Base-by-base conservation (phyloP, 2,797 vertebrate species). In the Sorex maritimensis region DNA sequence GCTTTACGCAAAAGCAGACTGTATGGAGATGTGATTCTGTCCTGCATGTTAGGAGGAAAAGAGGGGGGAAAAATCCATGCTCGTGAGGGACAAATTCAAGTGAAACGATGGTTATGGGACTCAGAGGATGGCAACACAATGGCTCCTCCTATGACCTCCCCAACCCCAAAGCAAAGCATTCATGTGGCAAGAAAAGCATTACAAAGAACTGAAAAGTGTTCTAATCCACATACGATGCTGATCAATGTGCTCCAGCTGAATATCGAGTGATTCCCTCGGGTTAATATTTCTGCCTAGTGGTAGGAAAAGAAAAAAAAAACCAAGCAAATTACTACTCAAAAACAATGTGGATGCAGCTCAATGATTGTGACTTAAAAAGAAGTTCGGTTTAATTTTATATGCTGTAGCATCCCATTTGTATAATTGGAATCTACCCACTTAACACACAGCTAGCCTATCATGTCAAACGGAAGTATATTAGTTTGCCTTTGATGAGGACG, bases 1-100 rank as follows among this genome's bases (percentile, higher is more conserved):
- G 96, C 96, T 98, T 97, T 96, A 97, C 96, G 96, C 88, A 94
- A 92, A 97, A 96, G 95, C 95, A 73, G 90, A 88, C 90, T 86
- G 95, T 96, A 91, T 96, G 94, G 58, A 78, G 88, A 97, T 90
- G 86, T 84, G 97, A 96, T 95, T 80, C 75, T 97, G 88, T 94
- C 97, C 95, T 95, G 96, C 90, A 95, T 87, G 97, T 97, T 84
- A 95, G 58, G 95, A 83, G 92, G 28, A 73, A 82, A 96, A 21
- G 26, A 58, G 90, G 71, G 52, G 86, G 97, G 97, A 97, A 94
- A 97, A 97, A 94, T 19, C 77, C 52, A 84, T 95, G 95, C 95
- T 97, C 26, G 41, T 65, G 34, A n/a, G 90, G 93, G 86, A 88
- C 5, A 75, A 75, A 94, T 96, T 41, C 14, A 91, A n/a, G 8